phyloP scores from a whole-genome alignment of 2,113 vertebrate genomes.

The Tupaia tana region DNA sequence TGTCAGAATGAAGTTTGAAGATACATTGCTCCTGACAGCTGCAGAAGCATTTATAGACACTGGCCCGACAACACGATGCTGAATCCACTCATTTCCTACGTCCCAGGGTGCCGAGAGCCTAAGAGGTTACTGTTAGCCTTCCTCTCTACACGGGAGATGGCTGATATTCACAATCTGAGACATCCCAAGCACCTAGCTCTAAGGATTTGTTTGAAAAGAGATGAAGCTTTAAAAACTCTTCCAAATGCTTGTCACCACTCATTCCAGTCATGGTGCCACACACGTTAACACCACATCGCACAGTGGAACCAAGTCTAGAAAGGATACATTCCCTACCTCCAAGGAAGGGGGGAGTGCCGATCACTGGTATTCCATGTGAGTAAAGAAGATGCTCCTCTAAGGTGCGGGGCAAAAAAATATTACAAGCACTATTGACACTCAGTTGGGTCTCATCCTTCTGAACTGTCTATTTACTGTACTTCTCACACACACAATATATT shows the following conservation, averaged over 20 bases:
- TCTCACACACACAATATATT: not conserved
- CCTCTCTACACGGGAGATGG: not conserved
- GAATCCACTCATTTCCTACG: not conserved
- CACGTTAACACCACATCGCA: not conserved
- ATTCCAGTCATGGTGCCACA: not conserved
- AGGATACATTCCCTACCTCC: not conserved
- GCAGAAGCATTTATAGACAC: slow-evolving; percentile 57
- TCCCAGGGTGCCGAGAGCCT: not conserved
- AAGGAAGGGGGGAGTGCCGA: not conserved
- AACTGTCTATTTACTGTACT: not conserved
- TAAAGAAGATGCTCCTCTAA: not conserved
- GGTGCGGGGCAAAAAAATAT: not conserved
- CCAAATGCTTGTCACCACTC: not conserved
- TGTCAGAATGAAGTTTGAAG: not conserved
- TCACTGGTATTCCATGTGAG: not conserved
- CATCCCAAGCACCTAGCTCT: not conserved
- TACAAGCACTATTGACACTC: not conserved
- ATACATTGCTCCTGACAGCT: slow-evolving; percentile 55
- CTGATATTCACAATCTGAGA: not conserved
- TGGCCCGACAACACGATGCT: slow-evolving; percentile 32
- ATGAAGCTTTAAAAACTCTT: not conserved
- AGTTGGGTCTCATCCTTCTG: not conserved
- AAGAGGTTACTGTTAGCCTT: not conserved
- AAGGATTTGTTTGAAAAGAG: slow-evolving; percentile 36
- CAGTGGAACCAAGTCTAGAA: not conserved